Percentiles rank a stretch among this genome's conserved stretches.
Conservation (phyloP, 2,797 vertebrate genomes). For the Tenualosa ilisha region DNA sequence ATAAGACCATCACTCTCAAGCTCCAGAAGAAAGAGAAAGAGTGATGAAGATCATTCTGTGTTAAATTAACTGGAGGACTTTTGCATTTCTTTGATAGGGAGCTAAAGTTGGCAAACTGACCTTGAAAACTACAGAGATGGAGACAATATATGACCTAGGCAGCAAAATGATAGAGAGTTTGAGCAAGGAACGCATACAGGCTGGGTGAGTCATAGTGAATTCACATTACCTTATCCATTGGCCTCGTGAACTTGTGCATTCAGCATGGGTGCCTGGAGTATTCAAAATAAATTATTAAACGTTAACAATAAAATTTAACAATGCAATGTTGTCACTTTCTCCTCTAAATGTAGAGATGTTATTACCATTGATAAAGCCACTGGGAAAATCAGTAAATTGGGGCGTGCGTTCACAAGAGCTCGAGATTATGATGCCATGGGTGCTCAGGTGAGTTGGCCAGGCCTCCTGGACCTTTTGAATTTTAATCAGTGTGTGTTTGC, state of each 20-base stretch:
- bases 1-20: background rate
- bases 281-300: background rate
- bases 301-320: background rate
- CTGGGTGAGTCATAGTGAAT: constrained; percentile 77
- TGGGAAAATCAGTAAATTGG: constrained; percentile 92
- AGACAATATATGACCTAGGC: constrained; percentile 93
- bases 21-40: background rate
- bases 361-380: constrained; percentile 97
- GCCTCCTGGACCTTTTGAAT: background rate
- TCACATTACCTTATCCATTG: background rate
- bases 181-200: constrained; percentile 93
- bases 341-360: constrained; percentile 77
- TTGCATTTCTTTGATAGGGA: constrained; percentile 69
- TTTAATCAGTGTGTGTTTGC: background rate
- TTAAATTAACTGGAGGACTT: background rate
- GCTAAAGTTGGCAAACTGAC: constrained; percentile 95
- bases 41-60: background rate
- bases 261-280: background rate
- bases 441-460: constrained; percentile 78
- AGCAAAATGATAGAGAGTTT: constrained; percentile 97
- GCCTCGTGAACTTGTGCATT: background rate
- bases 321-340: background rate
- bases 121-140: constrained; percentile 94
- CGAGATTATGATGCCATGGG: constrained; percentile 97
- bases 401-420: constrained; percentile 91